These are phyloP conservation scores for Molorchus minor DNA, from an alignment of 2,888 invertebrate species.

Conservation along the genomic window DNA sequence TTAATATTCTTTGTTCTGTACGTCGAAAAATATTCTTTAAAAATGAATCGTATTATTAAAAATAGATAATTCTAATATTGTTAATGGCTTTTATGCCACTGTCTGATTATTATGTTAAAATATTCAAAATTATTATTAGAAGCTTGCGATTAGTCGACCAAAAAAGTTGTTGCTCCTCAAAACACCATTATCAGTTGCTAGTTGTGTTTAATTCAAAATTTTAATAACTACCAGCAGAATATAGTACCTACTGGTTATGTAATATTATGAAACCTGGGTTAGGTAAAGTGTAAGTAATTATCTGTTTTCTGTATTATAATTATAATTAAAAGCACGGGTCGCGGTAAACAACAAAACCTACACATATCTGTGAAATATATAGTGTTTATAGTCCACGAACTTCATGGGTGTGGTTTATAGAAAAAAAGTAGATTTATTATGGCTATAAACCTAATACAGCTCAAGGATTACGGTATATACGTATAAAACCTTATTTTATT, in stretches of 20 bases:
- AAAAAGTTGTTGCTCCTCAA: no score
- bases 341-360: conserved; percentile 38
- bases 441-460: conserved; percentile 38
- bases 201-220: no score
- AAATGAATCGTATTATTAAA: conserved; percentile 20
- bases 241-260: no score
- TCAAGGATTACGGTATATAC: conserved; percentile 35
- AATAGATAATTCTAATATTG: conserved; percentile 25
- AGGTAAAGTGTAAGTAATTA: no score
- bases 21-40: conserved; percentile 20
- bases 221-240: no score
- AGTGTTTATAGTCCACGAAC: conserved; percentile 30
- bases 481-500: conserved; percentile 13
- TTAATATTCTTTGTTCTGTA: conserved; percentile 31
- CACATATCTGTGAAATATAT: conserved; percentile 33
- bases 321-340: conserved; percentile 33
- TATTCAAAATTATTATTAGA: conserved; percentile 18
- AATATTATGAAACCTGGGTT: no score
- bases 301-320: conserved; percentile 6
- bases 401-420: conserved; percentile 38
- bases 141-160: conserved; percentile 22
- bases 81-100: conserved; percentile 21
- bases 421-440: conserved; percentile 42
- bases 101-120: conserved; percentile 22
- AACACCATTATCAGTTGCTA: no score